Evolutionary conservation across 1,140 invertebrate genomes (phyloP).

Genomic region (Asbolus verrucosus): DNA sequence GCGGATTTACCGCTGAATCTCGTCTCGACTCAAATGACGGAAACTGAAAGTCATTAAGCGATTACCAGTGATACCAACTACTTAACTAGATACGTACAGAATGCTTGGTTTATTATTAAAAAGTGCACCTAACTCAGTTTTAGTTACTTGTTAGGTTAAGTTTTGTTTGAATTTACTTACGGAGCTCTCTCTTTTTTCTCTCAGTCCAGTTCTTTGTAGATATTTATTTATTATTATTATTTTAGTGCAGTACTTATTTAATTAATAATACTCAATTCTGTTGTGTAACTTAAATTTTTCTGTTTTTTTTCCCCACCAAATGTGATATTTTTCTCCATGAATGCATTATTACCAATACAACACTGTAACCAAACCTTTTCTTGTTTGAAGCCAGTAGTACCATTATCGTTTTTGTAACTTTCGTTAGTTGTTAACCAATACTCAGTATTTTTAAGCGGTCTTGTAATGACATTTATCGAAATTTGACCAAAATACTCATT

Average conservation of each 20-base stretch:
- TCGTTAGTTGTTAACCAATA: conserved; percentile 51
- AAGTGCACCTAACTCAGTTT: conserved; percentile 33
- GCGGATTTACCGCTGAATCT: conserved; percentile 63
- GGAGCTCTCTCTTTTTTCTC: conserved; percentile 31
- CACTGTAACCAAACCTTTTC: conserved; percentile 58
- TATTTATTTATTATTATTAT: conserved; percentile 41
- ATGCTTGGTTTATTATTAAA: conserved; percentile 31
- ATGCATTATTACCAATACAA: conserved; percentile 48
- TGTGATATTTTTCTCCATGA: conserved; percentile 46
- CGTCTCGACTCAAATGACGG: conserved; percentile 63
- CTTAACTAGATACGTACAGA: conserved; percentile 37
- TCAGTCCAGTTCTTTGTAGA: conserved; percentile 25
- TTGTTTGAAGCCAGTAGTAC: conserved; percentile 61
- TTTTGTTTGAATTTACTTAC: conserved; percentile 28
- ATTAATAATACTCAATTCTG: conserved; percentile 36
- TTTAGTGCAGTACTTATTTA: conserved; percentile 43
- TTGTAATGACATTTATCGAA: conserved; percentile 24
- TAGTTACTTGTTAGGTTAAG: conserved; percentile 30
- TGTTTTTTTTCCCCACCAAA: conserved; percentile 30
- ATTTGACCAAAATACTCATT: conserved; percentile 37
- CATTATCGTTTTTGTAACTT: conserved; percentile 55
- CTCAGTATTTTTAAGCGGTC: conserved; percentile 46
- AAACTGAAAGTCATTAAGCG: conserved; percentile 61
- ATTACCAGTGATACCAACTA: conserved; percentile 42
- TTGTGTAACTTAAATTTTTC: conserved; percentile 39